Conservation (phyloP, 2,888 invertebrate species). For the Trichopoda pennipes region DNA sequence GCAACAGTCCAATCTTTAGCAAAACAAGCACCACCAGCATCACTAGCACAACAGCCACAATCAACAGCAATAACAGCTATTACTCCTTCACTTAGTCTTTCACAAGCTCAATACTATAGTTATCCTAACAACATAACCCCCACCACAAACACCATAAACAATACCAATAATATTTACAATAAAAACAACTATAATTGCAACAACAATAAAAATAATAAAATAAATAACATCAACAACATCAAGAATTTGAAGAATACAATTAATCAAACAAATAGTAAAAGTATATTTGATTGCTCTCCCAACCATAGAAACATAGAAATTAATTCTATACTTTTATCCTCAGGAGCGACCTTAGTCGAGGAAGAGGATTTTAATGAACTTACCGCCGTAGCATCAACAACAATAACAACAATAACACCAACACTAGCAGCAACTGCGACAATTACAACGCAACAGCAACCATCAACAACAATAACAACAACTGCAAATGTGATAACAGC, state of each 20-base stretch:
- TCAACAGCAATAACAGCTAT: conserved; percentile 22
- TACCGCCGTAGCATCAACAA: conserved; percentile 71
- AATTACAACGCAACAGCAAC: conserved; percentile 26
- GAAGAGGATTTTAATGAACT: conserved; percentile 78
- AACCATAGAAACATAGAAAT: conserved; percentile 73
- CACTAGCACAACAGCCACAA: conserved; percentile 9
- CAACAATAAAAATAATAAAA: conserved; percentile 57
- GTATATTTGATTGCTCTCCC: conserved; percentile 62
- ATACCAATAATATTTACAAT: conserved; percentile 50
- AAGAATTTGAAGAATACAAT: conserved; percentile 70
- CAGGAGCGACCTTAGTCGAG: conserved; percentile 78
- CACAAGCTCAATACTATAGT: conserved; percentile 63
- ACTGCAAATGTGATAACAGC: conserved; percentile 27
- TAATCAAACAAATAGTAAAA: conserved; percentile 72
- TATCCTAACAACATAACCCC: conserved; percentile 46
- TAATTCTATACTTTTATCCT: conserved; percentile 76
- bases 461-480: conserved; percentile 9
- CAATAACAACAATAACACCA: conserved; percentile 59
- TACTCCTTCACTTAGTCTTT: conserved; percentile 51
- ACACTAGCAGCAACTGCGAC: conserved; percentile 32
- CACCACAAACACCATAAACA: conserved; percentile 41
- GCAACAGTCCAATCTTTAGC: neutral
- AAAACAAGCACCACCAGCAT: conserved; percentile 36
- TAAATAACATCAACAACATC: conserved; percentile 70
- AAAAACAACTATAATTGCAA: conserved; percentile 34